phyloP scores from a whole-genome alignment of 2,888 invertebrate genomes.

The Drosophila multiciliata region DNA sequence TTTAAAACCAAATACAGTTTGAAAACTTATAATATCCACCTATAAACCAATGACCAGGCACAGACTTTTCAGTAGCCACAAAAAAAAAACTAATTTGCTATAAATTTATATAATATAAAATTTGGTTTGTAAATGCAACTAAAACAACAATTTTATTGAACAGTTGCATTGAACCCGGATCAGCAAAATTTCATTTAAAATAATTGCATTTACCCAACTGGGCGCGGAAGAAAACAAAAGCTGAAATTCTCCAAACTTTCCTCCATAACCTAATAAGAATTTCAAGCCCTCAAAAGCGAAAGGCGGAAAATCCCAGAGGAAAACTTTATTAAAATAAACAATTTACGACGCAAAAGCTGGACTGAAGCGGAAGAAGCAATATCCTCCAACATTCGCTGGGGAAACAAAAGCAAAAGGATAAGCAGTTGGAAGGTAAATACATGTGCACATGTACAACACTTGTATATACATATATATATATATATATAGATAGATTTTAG shows the following conservation, averaged over 20 bases:
- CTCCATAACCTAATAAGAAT: not conserved
- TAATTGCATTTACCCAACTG: constrained; percentile 47
- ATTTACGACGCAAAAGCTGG: constrained; percentile 29
- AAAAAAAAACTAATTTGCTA: constrained; percentile 33
- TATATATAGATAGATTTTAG: not conserved
- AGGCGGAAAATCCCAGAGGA: constrained; percentile 20
- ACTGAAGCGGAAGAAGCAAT: constrained; percentile 1
- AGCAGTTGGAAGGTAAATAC: constrained; percentile 4
- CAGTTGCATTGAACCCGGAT: constrained; percentile 25
- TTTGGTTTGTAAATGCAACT: constrained; percentile 44
- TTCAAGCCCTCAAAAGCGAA: constrained; percentile 9
- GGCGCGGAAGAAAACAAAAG: constrained; percentile 16
- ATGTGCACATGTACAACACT: not conserved
- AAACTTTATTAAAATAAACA: constrained; percentile 51
- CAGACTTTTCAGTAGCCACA: constrained; percentile 2
- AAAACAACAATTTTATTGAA: constrained; percentile 31
- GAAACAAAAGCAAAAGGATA: constrained; percentile 1
- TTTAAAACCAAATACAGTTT: constrained; percentile 6
- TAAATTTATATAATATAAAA: constrained; percentile 31
- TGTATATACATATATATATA: too few species aligned
- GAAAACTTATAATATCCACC: not conserved
- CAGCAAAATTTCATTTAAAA: constrained; percentile 36
- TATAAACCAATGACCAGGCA: not conserved
- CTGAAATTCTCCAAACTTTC: not conserved
- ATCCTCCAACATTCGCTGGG: constrained; percentile 13